Evolutionary conservation across 2,888 invertebrate genomes (phyloP), one percentile per base, ranked within the genome.

Genomic region (Parnassius orleans): DNA sequence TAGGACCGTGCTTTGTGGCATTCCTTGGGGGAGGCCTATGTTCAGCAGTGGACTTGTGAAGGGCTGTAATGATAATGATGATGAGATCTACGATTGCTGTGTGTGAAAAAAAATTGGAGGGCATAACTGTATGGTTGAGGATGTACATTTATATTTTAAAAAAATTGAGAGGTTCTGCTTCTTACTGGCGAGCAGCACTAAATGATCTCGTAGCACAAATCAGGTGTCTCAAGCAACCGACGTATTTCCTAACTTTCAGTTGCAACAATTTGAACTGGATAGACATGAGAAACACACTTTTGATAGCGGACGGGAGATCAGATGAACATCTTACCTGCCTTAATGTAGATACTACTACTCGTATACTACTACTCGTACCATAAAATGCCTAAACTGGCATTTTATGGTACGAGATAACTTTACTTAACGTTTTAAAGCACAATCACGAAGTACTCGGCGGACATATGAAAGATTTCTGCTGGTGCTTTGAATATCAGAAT

Each of bases 81-180:
- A n/a, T n/a, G n/a, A 53, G 53, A 53, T 53, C 47, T 43, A 57
- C 15, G 41, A 51, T 51, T 10, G 42, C 51, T 42, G 56, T 48
- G 44, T 61, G 54, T n/a, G 15, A 11, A 42, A 11, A 61, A 43
- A 51, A 61, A 55, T 50, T n/a, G 54, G 51, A 51, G 51, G 51
- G 11, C 19, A 55, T 12, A 11, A 61, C 10, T 43, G 55, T 9
- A 51, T 11, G 10, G 55, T 61, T 11, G 55, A 61, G 50, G 55
- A 61, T 15, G 14, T 61, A 9, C 55, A 61, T 54, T 42, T 55
- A 15, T 55, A 55, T 41, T 15, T 61, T n/a, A 1, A 61, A 61
- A 44, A 61, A 55, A 0, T 51, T 55, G 1, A 55, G 61, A 52
- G 61, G 51, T 9, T 55, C 51, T 11, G 51, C 55, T 10, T 41